A percentile compares a stretch with the other conserved stretches of the same genome.
Evolutionary conservation across 1,140 invertebrate species (phyloP).

Genomic region (Danaus melanippus): DNA sequence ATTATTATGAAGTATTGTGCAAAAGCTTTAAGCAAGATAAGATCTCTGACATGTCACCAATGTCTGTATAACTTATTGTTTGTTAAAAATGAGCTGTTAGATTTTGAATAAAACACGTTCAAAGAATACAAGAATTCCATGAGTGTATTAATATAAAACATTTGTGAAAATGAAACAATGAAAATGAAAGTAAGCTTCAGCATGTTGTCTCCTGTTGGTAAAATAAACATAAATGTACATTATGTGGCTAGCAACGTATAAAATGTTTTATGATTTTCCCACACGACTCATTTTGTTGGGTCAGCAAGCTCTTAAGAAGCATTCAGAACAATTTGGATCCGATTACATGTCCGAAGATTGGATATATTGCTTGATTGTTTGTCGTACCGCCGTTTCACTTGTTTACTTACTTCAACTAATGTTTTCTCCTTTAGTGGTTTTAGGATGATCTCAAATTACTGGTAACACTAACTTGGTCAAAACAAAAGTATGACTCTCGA

Average conservation of each 20-base stretch:
- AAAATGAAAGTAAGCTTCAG: too few species aligned
- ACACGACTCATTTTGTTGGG: slow-evolving; percentile 25
- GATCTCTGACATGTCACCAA: slow-evolving; percentile 66
- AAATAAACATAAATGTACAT: too few species aligned
- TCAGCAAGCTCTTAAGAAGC: slow-evolving; percentile 37
- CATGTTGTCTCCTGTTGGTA: too few species aligned
- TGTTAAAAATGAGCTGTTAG: slow-evolving; percentile 53
- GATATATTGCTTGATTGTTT: slow-evolving; percentile 52
- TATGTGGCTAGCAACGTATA: too few species aligned
- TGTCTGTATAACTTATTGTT: slow-evolving; percentile 47
- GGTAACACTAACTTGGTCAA: slow-evolving; percentile 22
- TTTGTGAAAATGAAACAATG: too few species aligned
- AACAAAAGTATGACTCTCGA: slow-evolving; percentile 27
- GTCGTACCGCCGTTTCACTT: slow-evolving; percentile 40
- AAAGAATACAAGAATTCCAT: slow-evolving; percentile 12
- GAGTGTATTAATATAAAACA: neutral
- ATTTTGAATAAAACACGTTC: slow-evolving; percentile 39
- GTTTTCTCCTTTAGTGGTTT: slow-evolving; percentile 48
- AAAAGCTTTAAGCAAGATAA: slow-evolving; percentile 60
- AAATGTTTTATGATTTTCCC: slow-evolving; percentile 30
- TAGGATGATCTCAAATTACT: slow-evolving; percentile 46
- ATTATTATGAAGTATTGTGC: slow-evolving; percentile 63
- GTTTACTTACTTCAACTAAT: slow-evolving; percentile 52
- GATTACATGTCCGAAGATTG: slow-evolving; percentile 51
- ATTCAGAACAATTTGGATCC: slow-evolving; percentile 48